Evolutionary conservation across 2,113 vertebrate genomes (phyloP).

Genomic region (Platysternon megacephalum): DNA sequence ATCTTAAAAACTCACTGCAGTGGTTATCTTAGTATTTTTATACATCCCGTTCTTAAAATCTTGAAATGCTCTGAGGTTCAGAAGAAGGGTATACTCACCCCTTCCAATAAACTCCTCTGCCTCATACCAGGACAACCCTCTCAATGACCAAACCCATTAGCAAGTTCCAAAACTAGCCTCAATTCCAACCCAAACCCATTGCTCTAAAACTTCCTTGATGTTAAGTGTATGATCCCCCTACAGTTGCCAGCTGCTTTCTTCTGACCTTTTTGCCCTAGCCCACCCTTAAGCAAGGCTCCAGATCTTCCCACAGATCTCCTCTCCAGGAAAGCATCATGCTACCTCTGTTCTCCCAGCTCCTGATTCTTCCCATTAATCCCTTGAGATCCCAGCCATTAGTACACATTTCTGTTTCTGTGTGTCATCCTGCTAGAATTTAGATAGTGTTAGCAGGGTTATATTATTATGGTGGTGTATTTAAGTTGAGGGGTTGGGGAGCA

Average conservation of each 20-base stretch:
- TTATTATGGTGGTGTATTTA: background rate
- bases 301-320: conserved; percentile 2
- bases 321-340: background rate
- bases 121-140: background rate
- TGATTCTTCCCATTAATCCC: background rate
- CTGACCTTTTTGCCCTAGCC: conserved; percentile 56
- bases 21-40: background rate
- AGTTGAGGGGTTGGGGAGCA: background rate
- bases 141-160: conserved; percentile 1
- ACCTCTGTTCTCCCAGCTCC: background rate
- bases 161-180: background rate
- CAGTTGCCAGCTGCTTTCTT: conserved; percentile 28
- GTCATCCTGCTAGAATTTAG: conserved; percentile 1
- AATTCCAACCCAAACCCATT: conserved; percentile 18
- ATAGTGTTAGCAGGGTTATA: background rate
- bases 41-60: background rate
- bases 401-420: background rate
- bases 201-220: background rate
- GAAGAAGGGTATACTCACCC: background rate
- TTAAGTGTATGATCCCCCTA: conserved; percentile 21
- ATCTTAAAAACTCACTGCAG: background rate
- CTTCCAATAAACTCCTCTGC: background rate
- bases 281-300: background rate
- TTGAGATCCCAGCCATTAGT: background rate
- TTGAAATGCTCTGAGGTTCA: background rate